Percentiles rank a stretch among this genome's conserved stretches.
Conservation (phyloP, 2,888 invertebrate species). For the Meghimatium bilineatum region DNA sequence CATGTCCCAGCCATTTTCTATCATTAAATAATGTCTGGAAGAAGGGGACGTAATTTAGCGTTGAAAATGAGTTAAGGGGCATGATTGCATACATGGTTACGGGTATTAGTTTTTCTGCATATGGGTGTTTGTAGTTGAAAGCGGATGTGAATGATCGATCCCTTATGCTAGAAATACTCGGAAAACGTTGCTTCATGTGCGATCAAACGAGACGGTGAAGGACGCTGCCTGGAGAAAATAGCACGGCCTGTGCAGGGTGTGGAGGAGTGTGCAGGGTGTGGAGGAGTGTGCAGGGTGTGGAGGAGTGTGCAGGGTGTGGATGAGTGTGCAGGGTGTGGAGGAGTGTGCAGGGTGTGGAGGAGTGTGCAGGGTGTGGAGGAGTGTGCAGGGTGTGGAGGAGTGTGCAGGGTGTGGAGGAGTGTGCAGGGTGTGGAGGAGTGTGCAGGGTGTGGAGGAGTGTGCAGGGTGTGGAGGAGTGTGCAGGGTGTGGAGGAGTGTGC, state of each 20-base stretch:
- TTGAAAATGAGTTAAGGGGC: constrained; percentile 3
- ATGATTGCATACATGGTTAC: constrained; percentile 24
- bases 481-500: too few relatives aligned
- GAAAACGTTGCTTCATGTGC: background rate
- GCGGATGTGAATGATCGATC: background rate
- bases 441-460: too few relatives aligned
- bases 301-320: too few relatives aligned
- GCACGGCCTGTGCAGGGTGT: background rate
- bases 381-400: too few relatives aligned
- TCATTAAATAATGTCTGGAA: background rate
- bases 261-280: too few relatives aligned
- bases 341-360: too few relatives aligned
- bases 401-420: too few relatives aligned
- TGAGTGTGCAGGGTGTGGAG: too few relatives aligned
- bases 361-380: too few relatives aligned
- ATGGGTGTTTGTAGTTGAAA: constrained; percentile 23
- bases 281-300: too few relatives aligned
- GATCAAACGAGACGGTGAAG: background rate
- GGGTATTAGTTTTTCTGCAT: constrained; percentile 25
- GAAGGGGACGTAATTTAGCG: constrained; percentile 3
- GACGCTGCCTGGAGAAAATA: background rate
- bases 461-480: too few relatives aligned
- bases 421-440: too few relatives aligned
- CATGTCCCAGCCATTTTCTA: background rate
- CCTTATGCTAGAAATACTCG: background rate